Conservation (phyloP, 2,888 invertebrate species). For the Apodemia duryi region DNA sequence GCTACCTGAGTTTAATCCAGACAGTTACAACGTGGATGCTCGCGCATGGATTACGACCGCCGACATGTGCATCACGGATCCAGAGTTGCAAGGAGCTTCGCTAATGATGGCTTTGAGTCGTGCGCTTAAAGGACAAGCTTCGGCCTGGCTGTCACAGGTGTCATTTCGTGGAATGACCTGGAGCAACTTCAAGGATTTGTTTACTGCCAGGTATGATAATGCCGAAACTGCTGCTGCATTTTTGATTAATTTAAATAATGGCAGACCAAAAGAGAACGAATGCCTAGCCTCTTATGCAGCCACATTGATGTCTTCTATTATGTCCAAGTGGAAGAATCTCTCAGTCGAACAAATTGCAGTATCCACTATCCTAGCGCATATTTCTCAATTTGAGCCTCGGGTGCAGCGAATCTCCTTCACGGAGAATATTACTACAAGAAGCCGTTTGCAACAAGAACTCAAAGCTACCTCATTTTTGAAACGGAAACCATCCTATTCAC, state of each 20-base stretch:
- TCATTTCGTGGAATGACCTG: constrained; percentile 26
- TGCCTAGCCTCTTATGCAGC: constrained; percentile 20
- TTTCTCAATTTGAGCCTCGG: constrained; percentile 19
- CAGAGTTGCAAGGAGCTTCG: constrained; percentile 13
- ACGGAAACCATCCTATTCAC: neutral
- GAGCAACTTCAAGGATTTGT: constrained; percentile 24
- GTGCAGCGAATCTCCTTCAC: constrained; percentile 20
- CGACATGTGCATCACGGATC: constrained; percentile 25
- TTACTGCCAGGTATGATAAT: constrained; percentile 22
- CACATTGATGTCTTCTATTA: constrained; percentile 9
- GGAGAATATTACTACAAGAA: constrained; percentile 3
- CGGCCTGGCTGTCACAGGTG: constrained; percentile 27
- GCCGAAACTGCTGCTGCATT: constrained; percentile 20
- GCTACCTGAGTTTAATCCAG: constrained; percentile 15
- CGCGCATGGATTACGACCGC: constrained; percentile 24
- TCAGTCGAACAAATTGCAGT: constrained; percentile 20
- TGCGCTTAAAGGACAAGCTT: constrained; percentile 25
- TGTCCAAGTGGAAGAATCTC: constrained; percentile 22
- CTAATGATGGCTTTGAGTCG: constrained; percentile 21
- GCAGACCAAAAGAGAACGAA: constrained; percentile 24
- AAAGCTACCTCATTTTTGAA: neutral
- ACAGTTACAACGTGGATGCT: neutral
- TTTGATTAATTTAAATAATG: constrained; percentile 19
- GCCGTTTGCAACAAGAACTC: neutral
- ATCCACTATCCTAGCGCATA: constrained; percentile 19